phyloP scores from a whole-genome alignment of 2,113 vertebrate genomes.

The Alaudala cheleensis region DNA sequence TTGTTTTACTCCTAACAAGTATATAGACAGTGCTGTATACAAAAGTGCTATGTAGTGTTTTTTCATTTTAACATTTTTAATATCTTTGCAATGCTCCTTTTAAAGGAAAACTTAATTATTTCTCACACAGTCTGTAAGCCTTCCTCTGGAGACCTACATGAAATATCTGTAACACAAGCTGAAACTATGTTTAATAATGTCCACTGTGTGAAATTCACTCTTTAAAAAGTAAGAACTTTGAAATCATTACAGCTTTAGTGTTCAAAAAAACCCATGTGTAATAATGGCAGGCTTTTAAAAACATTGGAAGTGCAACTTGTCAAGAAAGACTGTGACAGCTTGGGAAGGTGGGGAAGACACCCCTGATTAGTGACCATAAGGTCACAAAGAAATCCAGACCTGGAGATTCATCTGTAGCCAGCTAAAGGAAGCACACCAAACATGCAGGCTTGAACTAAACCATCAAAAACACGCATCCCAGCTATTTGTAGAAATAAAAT shows the following conservation, averaged over 20 bases:
- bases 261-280: neutral
- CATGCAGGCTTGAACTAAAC: neutral
- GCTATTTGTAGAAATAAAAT: neutral
- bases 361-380: neutral
- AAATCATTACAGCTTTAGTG: neutral
- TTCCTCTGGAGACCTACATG: neutral
- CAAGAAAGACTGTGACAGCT: neutral
- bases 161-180: neutral
- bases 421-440: neutral
- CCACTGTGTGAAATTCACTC: neutral
- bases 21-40: neutral
- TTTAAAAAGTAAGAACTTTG: neutral
- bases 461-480: neutral
- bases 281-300: neutral
- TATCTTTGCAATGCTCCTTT: neutral
- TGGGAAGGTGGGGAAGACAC: neutral
- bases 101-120: conserved; percentile 20
- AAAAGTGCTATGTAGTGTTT: neutral
- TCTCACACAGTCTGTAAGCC: neutral
- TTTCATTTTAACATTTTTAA: conserved; percentile 8
- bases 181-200: neutral
- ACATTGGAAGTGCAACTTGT: neutral
- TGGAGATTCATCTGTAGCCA: neutral
- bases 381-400: neutral
- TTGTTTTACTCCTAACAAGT: neutral